Conservation (phyloP, 2,113 vertebrate genomes). For the Rhea pennata region DNA sequence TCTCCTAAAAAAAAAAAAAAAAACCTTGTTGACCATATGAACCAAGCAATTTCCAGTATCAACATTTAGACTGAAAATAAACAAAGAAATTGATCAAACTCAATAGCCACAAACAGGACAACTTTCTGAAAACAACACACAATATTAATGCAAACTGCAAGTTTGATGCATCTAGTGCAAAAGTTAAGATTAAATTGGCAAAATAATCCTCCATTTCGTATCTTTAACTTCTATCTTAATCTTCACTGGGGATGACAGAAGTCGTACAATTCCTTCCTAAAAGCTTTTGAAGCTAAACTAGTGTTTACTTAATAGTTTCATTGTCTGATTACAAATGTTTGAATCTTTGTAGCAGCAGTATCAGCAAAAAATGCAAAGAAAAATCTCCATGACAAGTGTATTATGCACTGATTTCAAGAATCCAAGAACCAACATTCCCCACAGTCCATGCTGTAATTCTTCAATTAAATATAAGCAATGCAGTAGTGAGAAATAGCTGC, state of each 20-base stretch:
- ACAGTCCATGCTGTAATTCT: neutral
- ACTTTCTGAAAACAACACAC: too few species aligned
- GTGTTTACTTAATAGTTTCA: neutral
- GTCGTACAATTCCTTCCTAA: neutral
- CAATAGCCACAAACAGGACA: too few species aligned
- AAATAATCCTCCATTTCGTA: too few species aligned
- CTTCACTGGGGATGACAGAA: neutral
- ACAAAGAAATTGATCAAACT: neutral
- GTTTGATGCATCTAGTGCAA: too few species aligned
- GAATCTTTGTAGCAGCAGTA: neutral
- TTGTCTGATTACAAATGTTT: neutral
- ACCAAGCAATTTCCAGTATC: slow-evolving; percentile 6
- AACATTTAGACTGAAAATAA: too few species aligned
- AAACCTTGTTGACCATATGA: slow-evolving; percentile 13
- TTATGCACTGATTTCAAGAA: neutral
- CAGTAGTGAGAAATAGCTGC: neutral
- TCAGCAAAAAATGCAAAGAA: neutral
- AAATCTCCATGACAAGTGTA: neutral
- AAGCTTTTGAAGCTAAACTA: neutral
- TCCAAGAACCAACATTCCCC: neutral
- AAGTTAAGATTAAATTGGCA: too few species aligned
- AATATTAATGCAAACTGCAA: too few species aligned
- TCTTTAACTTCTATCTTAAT: too few species aligned
- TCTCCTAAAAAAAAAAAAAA: neutral
- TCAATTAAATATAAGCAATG: neutral